Conservation (phyloP, 2,797 vertebrate species). For the Lacerta bilineata region DNA sequence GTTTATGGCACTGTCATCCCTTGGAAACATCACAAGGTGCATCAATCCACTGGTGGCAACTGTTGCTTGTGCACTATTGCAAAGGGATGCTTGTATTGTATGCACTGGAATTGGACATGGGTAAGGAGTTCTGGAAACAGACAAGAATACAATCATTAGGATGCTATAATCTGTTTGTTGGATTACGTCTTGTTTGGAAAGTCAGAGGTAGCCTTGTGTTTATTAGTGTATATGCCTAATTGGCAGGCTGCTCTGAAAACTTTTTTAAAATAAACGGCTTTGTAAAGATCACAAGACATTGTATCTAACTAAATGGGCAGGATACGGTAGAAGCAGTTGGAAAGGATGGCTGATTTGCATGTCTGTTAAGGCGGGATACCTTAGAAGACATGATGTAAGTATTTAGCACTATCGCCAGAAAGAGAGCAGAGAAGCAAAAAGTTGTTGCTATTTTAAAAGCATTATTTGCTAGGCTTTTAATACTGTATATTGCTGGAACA, state of each 20-base stretch:
- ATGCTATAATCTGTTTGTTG: background rate
- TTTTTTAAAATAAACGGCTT: background rate
- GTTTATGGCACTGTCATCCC: too few relatives aligned
- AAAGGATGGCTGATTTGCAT: background rate
- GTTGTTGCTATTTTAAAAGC: background rate
- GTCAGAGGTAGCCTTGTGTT: background rate
- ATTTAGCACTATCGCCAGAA: background rate
- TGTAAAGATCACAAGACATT: background rate
- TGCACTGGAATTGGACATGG: background rate
- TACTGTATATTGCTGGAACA: background rate
- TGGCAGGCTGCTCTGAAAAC: background rate
- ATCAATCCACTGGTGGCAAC: background rate
- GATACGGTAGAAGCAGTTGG: background rate
- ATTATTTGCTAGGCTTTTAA: background rate
- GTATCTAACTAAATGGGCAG: background rate
- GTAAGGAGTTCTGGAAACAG: background rate
- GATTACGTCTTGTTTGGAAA: background rate
- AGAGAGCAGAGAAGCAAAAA: background rate
- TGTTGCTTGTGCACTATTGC: background rate
- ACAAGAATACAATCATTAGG: background rate
- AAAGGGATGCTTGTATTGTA: background rate
- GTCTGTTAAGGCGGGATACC: background rate
- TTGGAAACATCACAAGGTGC: background rate
- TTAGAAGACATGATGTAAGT: background rate
- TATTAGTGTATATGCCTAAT: background rate